Evolutionary conservation across 2,113 vertebrate genomes (phyloP), one percentile per base, ranked within the genome.

Genomic region (Rafetus swinhoei): DNA sequence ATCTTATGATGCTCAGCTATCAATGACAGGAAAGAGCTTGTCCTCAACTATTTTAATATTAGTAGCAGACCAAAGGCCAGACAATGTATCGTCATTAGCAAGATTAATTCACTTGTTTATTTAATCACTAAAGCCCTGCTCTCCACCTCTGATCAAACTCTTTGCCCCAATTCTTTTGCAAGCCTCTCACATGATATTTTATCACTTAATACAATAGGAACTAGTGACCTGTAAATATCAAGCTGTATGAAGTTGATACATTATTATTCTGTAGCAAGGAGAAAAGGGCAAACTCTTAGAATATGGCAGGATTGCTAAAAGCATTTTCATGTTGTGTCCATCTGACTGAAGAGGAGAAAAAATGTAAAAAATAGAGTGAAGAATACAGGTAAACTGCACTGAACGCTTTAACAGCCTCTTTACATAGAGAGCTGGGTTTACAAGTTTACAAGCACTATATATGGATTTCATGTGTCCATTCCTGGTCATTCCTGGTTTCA

Each of bases 301-400:
- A n/a, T 25, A 13, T 19, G n/a, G 11, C 0, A 1, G 50, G 69
- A 16, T 3, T 1, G 45, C 83, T 83, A 77, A 90, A 90, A 90
- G 87, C 57, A 39, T 93, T 90, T 95, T 77, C 89, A 50, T 90
- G 80, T 90, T 56, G 56, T 84, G 86, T n/a, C 79, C 39, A 4
- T 84, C 55, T 0, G 0, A n/a, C 72, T 54, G 13, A 57, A 35
- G 22, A 35, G n/a, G 15, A 52, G 50, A 59, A 50, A 18, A 53
- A 9, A 81, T 60, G 13, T 54, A 27, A 55, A 27, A 21, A 72
- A 62, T 76, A 57, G 39, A 89, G 56, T 50, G 54, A 81, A 79
- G 12, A 10, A 39, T 12, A 39, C 21, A 54, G 29, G n/a, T 65
- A 50, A 79, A 82, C 9, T 65, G 24, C 39, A 21, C 53, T 2